Base-by-base conservation (phyloP, 1,140 invertebrate species). In the Saccostrea glomerata region DNA sequence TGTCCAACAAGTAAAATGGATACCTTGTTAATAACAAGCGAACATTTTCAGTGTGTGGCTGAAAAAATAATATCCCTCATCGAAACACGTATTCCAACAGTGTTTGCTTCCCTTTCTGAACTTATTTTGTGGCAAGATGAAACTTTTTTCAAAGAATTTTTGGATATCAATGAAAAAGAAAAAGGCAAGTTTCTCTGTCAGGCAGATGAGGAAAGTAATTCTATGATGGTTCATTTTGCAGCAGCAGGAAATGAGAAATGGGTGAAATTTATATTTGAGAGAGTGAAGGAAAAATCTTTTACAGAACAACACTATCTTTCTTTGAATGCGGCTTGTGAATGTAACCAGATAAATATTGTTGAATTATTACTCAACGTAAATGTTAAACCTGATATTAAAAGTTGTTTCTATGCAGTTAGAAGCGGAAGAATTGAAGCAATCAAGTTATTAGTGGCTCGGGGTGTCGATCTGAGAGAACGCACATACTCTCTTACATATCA, bases 201-300 rank as follows among this genome's bases (percentile, higher is more conserved):
- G 7, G 58, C n/a, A n/a, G 58, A 63, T 63, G 58, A 63, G n/a
- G 58, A 63, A 63, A 63, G 58, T n/a, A 63, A 63, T 63, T 63
- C 58, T 63, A 63, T 63, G 58, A 63, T 63, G 58, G 58, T 63
- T 63, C 58, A 63, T 63, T 63, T 63, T n/a, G 58, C 58, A 20
- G 58, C 58, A 20, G n/a, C 15, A 20, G 17, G 58, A 63, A 63
- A 63, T 63, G 17, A 20, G 58, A 63, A 63, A 63, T 63, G 58
- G 58, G 17, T 63, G 1, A 17, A 63, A 63, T 63, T 20, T 6
- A 63, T 63, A 6, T 63, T 20, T 63, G 58, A 63, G 20, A 63
- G 20, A 6, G 58, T 63, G n/a, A 63, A 20, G n/a, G 58, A 63
- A 63, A 63, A 63, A 17, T 20, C n/a, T 6, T 17, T n/a, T 0